phyloP scores from a whole-genome alignment of 2,888 invertebrate species.

The Dynastes grantii region DNA sequence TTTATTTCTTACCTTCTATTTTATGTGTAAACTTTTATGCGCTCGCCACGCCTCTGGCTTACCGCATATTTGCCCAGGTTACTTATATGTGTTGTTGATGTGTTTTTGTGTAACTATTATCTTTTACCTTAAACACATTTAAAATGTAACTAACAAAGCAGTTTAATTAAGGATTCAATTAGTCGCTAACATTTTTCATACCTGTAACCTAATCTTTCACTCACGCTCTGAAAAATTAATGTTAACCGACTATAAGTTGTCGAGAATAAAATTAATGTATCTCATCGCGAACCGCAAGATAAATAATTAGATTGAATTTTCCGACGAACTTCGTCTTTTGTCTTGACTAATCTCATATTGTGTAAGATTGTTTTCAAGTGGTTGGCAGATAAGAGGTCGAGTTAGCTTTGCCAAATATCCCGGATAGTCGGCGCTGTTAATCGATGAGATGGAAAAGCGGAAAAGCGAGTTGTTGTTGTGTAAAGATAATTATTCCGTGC shows the following conservation, averaged over 20 bases:
- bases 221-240: too few relatives aligned
- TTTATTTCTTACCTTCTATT: too few relatives aligned
- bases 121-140: too few relatives aligned
- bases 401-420: slow-evolving; percentile 6
- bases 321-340: neutral
- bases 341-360: slow-evolving; percentile 12
- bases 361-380: slow-evolving; percentile 6
- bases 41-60: too few relatives aligned
- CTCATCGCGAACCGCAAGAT: neutral
- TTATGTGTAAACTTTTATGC: too few relatives aligned
- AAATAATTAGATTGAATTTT: slow-evolving; percentile 9
- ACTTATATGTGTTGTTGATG: too few relatives aligned
- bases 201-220: too few relatives aligned
- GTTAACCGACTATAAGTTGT: neutral
- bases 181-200: too few relatives aligned
- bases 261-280: neutral
- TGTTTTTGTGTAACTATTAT: too few relatives aligned
- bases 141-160: too few relatives aligned
- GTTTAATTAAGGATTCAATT: too few relatives aligned
- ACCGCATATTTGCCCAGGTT: too few relatives aligned
- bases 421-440: neutral
- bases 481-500: slow-evolving; percentile 4
- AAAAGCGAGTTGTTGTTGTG: neutral
- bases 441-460: slow-evolving; percentile 17
- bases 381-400: neutral